Evolutionary conservation across 2,888 invertebrate species (phyloP).

Genomic region (Thelaira solivaga): DNA sequence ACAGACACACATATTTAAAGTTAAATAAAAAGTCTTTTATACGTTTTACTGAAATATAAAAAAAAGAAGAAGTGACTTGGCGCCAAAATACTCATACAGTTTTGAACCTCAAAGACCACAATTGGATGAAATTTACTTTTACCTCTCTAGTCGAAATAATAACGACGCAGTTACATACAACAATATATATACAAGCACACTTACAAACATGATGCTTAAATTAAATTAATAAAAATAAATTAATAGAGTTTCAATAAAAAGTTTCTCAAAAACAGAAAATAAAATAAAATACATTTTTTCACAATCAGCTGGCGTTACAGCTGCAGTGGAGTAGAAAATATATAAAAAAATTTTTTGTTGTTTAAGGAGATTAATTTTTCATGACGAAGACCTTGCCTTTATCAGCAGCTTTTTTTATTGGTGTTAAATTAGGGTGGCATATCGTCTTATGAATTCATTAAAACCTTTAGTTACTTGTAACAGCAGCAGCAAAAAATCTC

Average conservation of each 20-base stretch:
- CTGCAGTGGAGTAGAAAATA: no score
- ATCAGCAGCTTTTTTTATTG: no score
- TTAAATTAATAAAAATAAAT: no score
- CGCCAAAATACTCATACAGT: conserved; percentile 27
- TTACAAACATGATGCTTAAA: background rate
- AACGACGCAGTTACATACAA: background rate
- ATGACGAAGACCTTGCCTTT: no score
- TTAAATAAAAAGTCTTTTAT: background rate
- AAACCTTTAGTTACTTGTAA: no score
- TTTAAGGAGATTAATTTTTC: no score
- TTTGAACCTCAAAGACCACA: background rate
- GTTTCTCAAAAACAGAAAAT: background rate
- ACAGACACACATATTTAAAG: background rate
- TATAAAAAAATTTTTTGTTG: no score
- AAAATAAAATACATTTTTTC: no score
- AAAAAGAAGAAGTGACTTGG: background rate
- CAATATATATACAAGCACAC: background rate
- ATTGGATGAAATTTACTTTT: conserved; percentile 15
- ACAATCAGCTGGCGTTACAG: no score
- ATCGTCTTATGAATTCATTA: no score
- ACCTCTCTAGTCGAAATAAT: background rate
- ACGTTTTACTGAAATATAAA: background rate
- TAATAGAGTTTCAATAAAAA: background rate
- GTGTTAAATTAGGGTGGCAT: no score
- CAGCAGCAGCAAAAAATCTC: no score